Percentiles rank a stretch among this genome's conserved stretches.
phyloP scores from a whole-genome alignment of 35 echinoderm and acorn worm species.

The Lytechinus variegatus region DNA sequence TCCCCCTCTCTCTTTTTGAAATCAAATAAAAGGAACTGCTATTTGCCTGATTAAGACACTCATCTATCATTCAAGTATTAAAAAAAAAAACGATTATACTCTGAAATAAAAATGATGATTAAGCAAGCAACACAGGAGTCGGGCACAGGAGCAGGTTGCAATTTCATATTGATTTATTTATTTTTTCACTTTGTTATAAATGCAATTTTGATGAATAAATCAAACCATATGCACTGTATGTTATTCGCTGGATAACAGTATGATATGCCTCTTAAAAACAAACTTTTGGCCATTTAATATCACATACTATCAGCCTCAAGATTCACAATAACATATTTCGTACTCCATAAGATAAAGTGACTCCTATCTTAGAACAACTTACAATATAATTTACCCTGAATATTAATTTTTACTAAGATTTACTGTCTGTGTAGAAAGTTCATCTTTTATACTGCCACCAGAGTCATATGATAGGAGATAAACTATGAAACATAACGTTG shows the following conservation, averaged over 20 bases:
- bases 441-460: not conserved
- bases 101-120: not conserved
- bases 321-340: not conserved
- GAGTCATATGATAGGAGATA: no score
- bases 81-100: no score
- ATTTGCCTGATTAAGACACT: no score
- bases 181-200: not conserved
- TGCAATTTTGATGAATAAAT: constrained; percentile 5
- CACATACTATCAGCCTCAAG: not conserved
- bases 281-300: not conserved
- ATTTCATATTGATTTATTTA: not conserved
- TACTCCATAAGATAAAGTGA: not conserved
- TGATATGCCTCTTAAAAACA: not conserved
- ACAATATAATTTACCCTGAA: not conserved
- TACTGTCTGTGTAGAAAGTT: not conserved
- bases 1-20: no score
- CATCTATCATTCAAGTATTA: no score
- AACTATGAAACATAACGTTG: no score
- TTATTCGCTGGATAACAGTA: not conserved
- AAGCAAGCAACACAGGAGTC: not conserved
- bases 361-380: not conserved
- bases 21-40: no score
- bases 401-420: not conserved
- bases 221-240: not conserved
- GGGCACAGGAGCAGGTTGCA: not conserved